Conservation (phyloP, 2,888 invertebrate genomes). For the Cinara cedri region DNA sequence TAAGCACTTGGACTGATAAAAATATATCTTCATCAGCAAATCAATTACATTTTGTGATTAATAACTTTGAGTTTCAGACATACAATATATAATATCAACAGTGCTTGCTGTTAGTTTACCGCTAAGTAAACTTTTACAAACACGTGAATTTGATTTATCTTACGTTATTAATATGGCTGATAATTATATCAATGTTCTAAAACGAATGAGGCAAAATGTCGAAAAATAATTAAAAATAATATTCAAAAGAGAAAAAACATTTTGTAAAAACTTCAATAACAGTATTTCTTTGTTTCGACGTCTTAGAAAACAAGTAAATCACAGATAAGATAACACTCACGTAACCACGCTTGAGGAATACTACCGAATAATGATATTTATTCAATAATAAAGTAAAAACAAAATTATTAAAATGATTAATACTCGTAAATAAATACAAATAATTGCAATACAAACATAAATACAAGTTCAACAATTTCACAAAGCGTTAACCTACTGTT, state of each 20-base stretch:
- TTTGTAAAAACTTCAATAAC: slow-evolving; percentile 24
- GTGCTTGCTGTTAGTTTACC: slow-evolving; percentile 15
- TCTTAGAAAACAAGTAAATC: neutral
- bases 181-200: slow-evolving; percentile 10
- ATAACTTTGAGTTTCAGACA: slow-evolving; percentile 3
- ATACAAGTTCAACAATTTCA: too few species aligned
- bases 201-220: slow-evolving; percentile 1
- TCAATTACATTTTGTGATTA: neutral
- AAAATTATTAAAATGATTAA: too few species aligned
- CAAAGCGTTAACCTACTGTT: too few species aligned
- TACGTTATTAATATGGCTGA: slow-evolving; percentile 23
- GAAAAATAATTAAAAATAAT: slow-evolving; percentile 18
- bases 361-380: neutral
- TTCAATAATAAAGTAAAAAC: too few species aligned
- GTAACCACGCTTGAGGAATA: neutral
- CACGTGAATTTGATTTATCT: slow-evolving; percentile 11
- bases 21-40: slow-evolving; percentile 13
- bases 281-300: neutral
- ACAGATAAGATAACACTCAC: neutral
- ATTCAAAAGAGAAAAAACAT: slow-evolving; percentile 7
- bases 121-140: slow-evolving; percentile 14
- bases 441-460: too few species aligned
- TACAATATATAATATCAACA: slow-evolving; percentile 12
- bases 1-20: slow-evolving; percentile 1
- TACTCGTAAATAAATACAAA: too few species aligned